Evolutionary conservation across 2,113 vertebrate species (phyloP).

Genomic region (Halichoerus grypus): DNA sequence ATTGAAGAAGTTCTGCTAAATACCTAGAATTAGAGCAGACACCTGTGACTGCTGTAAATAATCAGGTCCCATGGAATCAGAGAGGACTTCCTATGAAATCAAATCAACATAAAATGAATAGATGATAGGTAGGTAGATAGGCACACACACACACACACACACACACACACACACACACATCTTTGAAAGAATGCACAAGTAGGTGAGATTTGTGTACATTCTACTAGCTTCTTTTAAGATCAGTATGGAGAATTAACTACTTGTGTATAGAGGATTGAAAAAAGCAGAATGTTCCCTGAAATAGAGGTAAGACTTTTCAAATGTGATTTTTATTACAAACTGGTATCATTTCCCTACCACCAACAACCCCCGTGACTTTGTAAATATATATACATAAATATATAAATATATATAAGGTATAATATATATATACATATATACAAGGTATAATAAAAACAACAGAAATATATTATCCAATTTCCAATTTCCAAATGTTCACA

Average conservation of each 20-base stretch:
- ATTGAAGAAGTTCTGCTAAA: background rate
- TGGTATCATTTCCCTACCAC: background rate
- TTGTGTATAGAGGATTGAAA: background rate
- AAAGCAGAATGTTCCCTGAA: conserved; percentile 25
- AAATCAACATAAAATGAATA: background rate
- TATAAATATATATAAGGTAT: background rate
- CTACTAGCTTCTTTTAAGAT: conserved; percentile 13
- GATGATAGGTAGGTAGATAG: background rate
- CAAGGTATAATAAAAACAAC: background rate
- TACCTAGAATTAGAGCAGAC: background rate
- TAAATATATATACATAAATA: background rate
- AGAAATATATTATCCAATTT: background rate
- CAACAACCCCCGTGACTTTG: background rate
- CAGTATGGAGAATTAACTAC: conserved; percentile 25
- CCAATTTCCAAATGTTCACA: conserved; percentile 31
- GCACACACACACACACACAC: background rate
- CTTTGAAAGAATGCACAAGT: background rate
- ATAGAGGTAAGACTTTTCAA: conserved; percentile 38
- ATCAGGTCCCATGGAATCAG: background rate
- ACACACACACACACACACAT: background rate
- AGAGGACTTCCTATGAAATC: background rate
- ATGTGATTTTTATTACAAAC: conserved; percentile 49
- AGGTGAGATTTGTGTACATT: background rate
- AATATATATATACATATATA: background rate
- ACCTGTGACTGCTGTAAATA: background rate